Base-by-base conservation (phyloP, 2,113 vertebrate species). In the Gymnocephalus cernua region DNA sequence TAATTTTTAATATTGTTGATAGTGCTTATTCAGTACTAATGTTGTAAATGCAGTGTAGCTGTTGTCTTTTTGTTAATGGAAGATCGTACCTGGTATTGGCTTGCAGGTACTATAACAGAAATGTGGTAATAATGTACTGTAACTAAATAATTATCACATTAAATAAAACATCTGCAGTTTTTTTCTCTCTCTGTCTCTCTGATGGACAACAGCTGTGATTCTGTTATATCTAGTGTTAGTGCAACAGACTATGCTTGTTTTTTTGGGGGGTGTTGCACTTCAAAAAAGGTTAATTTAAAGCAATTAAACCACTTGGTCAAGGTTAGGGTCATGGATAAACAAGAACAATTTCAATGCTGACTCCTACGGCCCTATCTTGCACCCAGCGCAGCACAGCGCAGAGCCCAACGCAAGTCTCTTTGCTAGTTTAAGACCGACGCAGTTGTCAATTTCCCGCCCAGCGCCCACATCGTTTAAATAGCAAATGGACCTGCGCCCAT, bases 211-310 rank as follows among this genome's bases (percentile, higher is more conserved):
- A 78, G 29, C 44, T 58, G 29, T 70, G 15, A 21, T 29, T 47
- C n/a, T 21, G n/a, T 10, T 38, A 50, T 8, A 50, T 47, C 23
- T 19, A n/a, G 3, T 50, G n/a, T 74, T 9, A 32, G 25, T 47
- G 25, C 48, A 63, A 35, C 65, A 69, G 72, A 35, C 23, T 23
- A n/a, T 29, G 21, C 25, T 51, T 71, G 44, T 73, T 67, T 84
- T 84, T 41, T 66, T 63, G 51, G 32, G 13, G 1, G 27, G 18
- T 38, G 27, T 6, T 44, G 19, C 12, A 58, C 64, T 48, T 74
- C 58, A 23, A 51, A 64, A 53, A 29, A 75, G 58, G 71, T 84
- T 51, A n/a, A n/a, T n/a, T n/a, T n/a, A n/a, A n/a, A n/a, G 2
- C 19, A 25, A 41, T 51, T 12, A 18, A 23, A 69, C 45, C 47